Percentiles rank a stretch among this genome's conserved stretches.
phyloP scores from a whole-genome alignment of 2,113 vertebrate genomes.

The Acanthisitta chloris region DNA sequence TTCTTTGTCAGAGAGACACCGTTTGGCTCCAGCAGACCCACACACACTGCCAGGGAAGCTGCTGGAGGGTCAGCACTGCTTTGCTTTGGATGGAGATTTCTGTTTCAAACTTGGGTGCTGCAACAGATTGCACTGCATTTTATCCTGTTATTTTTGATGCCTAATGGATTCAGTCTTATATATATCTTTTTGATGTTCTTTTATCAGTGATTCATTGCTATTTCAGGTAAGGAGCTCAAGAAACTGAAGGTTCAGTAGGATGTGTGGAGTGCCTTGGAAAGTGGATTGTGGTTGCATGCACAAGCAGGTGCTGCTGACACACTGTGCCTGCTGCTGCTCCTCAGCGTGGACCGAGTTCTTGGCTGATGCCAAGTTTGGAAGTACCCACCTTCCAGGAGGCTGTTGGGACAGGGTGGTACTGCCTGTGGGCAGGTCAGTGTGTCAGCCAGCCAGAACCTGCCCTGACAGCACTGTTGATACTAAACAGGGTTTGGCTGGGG shows the following conservation, averaged over 20 bases:
- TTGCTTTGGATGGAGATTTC: not conserved
- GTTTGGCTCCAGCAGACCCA: not conserved
- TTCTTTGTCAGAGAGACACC: not conserved
- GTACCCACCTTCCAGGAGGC: not conserved
- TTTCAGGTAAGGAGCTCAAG: not conserved
- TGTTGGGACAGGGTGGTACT: not conserved
- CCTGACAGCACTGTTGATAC: not conserved
- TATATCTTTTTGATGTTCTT: not conserved
- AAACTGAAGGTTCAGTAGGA: not conserved
- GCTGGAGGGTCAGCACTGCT: not conserved
- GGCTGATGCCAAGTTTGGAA: not conserved
- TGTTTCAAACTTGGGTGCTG: not conserved
- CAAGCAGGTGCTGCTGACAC: not conserved
- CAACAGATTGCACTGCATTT: not conserved
- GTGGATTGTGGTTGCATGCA: not conserved
- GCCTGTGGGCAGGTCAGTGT: not conserved
- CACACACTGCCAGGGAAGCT: not conserved
- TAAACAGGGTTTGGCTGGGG: not conserved
- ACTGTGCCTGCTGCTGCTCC: not conserved
- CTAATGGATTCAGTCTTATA: not conserved
- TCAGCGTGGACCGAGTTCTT: too few relatives aligned
- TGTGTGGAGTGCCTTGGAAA: not conserved
- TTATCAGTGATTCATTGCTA: not conserved
- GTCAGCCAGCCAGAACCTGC: not conserved
- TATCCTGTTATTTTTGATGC: not conserved